Conservation (phyloP, 2,113 vertebrate genomes). For the Andinoacara biseriatus region DNA sequence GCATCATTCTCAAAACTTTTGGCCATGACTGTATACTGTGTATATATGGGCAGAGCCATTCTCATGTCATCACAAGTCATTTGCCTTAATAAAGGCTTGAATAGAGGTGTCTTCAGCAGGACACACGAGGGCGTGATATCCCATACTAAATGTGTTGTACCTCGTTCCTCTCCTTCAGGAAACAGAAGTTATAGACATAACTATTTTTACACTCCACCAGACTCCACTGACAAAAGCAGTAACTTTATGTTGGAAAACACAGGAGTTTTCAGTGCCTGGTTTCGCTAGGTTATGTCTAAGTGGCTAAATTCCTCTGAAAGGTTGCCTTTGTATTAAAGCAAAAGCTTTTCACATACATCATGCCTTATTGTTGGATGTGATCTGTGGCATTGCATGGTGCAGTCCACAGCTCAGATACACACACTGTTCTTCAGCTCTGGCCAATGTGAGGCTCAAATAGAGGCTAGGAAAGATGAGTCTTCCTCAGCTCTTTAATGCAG, state of each 20-base stretch:
- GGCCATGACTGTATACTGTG: too few species aligned
- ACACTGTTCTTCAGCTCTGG: conserved; percentile 42
- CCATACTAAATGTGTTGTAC: too few species aligned
- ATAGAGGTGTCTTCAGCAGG: too few species aligned
- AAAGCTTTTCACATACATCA: not conserved
- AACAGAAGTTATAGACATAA: too few species aligned
- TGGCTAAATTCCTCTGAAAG: not conserved
- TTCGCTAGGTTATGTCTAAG: not conserved
- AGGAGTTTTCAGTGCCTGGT: not conserved
- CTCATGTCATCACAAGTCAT: too few species aligned
- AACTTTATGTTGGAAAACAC: not conserved
- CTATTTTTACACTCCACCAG: not conserved
- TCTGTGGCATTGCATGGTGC: not conserved
- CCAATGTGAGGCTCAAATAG: conserved; percentile 18
- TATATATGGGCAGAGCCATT: too few species aligned
- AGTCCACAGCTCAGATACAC: not conserved
- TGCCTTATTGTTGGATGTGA: not conserved
- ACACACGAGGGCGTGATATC: too few species aligned
- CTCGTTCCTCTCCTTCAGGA: too few species aligned
- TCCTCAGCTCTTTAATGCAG: conserved; percentile 55
- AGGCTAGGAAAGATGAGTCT: conserved; percentile 29
- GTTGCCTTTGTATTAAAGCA: not conserved
- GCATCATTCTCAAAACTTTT: too few species aligned
- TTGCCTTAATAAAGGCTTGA: too few species aligned
- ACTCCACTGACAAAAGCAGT: not conserved